A percentile compares a stretch with the other conserved stretches of the same genome.
Evolutionary conservation across 2,113 vertebrate species (phyloP).

Genomic region (Plectropomus leopardus): DNA sequence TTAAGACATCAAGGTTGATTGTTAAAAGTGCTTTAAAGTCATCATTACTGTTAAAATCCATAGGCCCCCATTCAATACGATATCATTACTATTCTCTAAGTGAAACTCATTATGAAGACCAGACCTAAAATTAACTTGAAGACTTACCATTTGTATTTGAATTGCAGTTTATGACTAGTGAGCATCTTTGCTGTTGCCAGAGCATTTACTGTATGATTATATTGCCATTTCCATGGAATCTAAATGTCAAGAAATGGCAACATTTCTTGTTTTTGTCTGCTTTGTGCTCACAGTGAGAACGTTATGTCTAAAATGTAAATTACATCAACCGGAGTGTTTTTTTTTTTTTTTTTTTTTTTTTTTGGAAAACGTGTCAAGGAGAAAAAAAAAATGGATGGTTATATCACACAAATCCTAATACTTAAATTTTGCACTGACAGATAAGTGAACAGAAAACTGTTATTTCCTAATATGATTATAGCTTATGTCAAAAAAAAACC

Average conservation of each 20-base stretch:
- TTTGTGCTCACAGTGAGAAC: not conserved
- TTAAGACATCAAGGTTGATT: constrained; percentile 6
- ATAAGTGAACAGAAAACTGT: not conserved
- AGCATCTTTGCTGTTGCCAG: not conserved
- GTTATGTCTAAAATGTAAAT: not conserved
- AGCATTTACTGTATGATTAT: not conserved
- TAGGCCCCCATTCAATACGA: not conserved
- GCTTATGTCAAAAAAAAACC: constrained; percentile 30
- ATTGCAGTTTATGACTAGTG: not conserved
- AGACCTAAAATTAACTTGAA: not conserved
- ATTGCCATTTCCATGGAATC: not conserved
- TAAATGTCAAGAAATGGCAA: constrained; percentile 4
- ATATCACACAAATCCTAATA: constrained; percentile 18
- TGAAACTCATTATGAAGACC: not conserved
- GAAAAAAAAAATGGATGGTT: not conserved
- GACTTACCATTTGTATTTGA: not conserved
- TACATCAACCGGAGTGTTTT: not conserved
- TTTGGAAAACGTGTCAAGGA: not conserved
- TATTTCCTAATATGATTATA: constrained; percentile 22
- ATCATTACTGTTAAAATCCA: not conserved
- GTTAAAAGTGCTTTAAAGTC: not conserved
- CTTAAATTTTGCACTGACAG: not conserved
- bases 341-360: not conserved
- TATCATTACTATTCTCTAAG: not conserved
- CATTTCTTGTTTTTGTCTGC: not conserved